Base-by-base conservation (phyloP, 2,888 invertebrate species). In the Drosophila sordidula region DNA sequence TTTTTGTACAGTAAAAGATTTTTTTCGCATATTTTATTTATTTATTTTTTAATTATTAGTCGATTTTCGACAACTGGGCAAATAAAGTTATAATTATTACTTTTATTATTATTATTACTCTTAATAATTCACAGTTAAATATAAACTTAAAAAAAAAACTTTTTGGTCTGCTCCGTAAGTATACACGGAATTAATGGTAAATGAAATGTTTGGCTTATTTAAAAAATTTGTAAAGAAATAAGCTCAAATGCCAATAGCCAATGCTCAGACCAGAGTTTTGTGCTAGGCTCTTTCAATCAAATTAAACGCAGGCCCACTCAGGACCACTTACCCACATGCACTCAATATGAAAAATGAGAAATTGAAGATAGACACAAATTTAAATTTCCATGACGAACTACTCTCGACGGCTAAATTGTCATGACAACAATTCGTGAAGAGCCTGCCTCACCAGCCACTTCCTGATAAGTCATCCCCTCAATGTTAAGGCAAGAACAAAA, bases 351-450 rank as follows among this genome's bases (percentile, higher is more conserved):
- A 32, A 54, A 32, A 44, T 16, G 26, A 22, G 14, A 45, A 47
- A 16, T 32, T 38, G 18, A 18, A 12, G 25, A 1, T 8, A 5
- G 38, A 29, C 39, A 32, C 14, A 22, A 50, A 38, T 18, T 32
- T 38, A 34, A 25, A 49, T 42, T 32, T 9, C 9, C 26, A 42
- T 34, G 18, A 14, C 25, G 8, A 59, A 41, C 54, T 51, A 42
- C 41, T 42, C 38, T 29, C 18, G 46, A 12, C 12, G 32, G 44
- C 18, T 75, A 29, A 75, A 36, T 39, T 32, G 49, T 9, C 65
- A 71, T 76, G 72, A 25, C 58, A 25, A 65, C 72, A 16, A 1
- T 26, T 12, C 12, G n/a, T 0, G 6, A 26, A 11, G 9, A 46
- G 6, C 11, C 12, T 18, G 18, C 11, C 8, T 32, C 36, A 34